Evolutionary conservation across 2,113 vertebrate species (phyloP).

Genomic region (Prunella fulvescens): DNA sequence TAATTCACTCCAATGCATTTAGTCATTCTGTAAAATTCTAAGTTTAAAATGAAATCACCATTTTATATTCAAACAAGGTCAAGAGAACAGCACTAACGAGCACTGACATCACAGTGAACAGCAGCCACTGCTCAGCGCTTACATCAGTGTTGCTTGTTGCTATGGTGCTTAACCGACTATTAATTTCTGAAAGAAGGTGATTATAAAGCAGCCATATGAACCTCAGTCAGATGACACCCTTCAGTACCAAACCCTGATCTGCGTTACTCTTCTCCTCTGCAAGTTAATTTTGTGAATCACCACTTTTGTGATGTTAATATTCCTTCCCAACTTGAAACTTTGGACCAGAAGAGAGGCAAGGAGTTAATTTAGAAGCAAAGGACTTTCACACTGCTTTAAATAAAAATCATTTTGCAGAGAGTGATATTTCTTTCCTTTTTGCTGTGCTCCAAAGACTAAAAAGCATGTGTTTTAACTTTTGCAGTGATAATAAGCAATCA

Average conservation of each 20-base stretch:
- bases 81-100: conserved; percentile 63
- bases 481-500: not conserved
- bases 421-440: conserved; percentile 6
- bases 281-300: conserved; percentile 68
- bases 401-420: not conserved
- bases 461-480: conserved; percentile 22
- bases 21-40: conserved; percentile 61
- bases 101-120: conserved; percentile 67
- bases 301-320: conserved; percentile 60
- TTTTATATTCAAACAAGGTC: conserved; percentile 71
- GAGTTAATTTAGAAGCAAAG: conserved; percentile 28
- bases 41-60: conserved; percentile 70
- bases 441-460: not conserved
- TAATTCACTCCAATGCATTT: conserved; percentile 45
- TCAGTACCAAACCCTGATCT: conserved; percentile 51
- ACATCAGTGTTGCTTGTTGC: conserved; percentile 70
- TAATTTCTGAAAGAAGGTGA: conserved; percentile 79
- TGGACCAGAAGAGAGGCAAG: conserved; percentile 1
- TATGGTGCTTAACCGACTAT: conserved; percentile 73
- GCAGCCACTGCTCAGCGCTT: conserved; percentile 54
- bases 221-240: conserved; percentile 68
- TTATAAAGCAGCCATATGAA: conserved; percentile 72
- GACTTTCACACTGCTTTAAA: not conserved
- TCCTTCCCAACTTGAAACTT: conserved; percentile 50
- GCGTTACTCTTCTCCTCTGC: conserved; percentile 11